Percentiles rank a stretch among this genome's conserved stretches.
Evolutionary conservation across 1,140 invertebrate species (phyloP).

Genomic region (Hycleus phaleratus): DNA sequence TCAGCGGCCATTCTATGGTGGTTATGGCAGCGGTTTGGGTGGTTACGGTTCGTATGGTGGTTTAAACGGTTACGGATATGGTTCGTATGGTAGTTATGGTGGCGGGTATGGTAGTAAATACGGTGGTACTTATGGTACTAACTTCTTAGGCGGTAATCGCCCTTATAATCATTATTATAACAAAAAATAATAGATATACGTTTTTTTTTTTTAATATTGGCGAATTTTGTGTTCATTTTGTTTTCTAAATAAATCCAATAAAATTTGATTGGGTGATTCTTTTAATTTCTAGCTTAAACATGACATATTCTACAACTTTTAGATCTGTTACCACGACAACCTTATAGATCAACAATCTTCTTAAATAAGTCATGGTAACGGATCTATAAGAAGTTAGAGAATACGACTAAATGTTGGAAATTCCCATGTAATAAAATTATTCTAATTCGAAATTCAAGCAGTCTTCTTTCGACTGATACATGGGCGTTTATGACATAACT

Average conservation of each 20-base stretch:
- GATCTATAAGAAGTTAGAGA: too few relatives aligned
- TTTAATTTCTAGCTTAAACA: too few relatives aligned
- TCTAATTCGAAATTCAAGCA: too few relatives aligned
- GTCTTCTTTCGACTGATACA: too few relatives aligned
- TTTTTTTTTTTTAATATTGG: not conserved
- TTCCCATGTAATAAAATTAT: too few relatives aligned
- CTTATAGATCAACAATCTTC: too few relatives aligned
- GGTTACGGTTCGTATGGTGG: slow-evolving; percentile 8
- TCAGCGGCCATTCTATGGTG: not conserved
- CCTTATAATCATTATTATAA: slow-evolving; percentile 1
- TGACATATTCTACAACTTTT: too few relatives aligned
- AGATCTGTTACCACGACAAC: too few relatives aligned
- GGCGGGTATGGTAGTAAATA: not conserved
- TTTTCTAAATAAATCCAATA: not conserved
- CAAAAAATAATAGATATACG: not conserved
- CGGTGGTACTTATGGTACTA: not conserved
- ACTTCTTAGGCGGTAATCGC: not conserved
- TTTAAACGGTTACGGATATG: not conserved
- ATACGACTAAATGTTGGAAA: too few relatives aligned
- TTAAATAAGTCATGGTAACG: too few relatives aligned
- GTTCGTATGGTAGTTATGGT: not conserved
- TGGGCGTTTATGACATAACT: too few relatives aligned
- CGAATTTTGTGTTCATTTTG: not conserved
- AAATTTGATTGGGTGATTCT: too few relatives aligned
- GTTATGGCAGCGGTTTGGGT: slow-evolving; percentile 7